A percentile compares a stretch with the other conserved stretches of the same genome.
phyloP scores from a whole-genome alignment of 2,113 vertebrate species.

The Pseudonaja textilis region DNA sequence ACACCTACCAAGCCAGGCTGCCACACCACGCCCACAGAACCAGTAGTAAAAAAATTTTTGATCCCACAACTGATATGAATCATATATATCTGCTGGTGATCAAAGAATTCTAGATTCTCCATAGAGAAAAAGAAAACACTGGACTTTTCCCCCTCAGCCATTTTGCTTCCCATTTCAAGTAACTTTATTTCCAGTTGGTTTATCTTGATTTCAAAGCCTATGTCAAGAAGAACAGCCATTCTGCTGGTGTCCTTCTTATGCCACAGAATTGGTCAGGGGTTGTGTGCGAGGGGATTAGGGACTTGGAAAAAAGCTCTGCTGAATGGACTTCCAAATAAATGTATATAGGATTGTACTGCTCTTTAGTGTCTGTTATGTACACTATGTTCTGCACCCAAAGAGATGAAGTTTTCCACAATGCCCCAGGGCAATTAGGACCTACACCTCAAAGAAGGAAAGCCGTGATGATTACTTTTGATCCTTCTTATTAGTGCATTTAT shows the following conservation, averaged over 20 bases:
- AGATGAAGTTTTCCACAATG: not conserved
- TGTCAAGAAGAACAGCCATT: not conserved
- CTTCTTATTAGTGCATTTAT: not conserved
- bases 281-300: not conserved
- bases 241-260: not conserved
- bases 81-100: not conserved
- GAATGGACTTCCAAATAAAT: not conserved
- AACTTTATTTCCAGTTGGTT: not conserved
- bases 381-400: not conserved
- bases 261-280: not conserved
- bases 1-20: too few species aligned
- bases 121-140: not conserved
- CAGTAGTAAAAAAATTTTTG: too few species aligned
- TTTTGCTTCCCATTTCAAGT: not conserved
- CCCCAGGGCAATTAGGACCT: not conserved
- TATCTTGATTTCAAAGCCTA: not conserved
- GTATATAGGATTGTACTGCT: not conserved
- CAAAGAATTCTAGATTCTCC: not conserved
- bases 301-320: not conserved
- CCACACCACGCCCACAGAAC: too few species aligned
- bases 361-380: not conserved
- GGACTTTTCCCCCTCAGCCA: not conserved
- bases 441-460: not conserved
- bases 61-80: not conserved
- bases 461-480: not conserved